A percentile compares a stretch with the other conserved stretches of the same genome.
phyloP scores from a whole-genome alignment of 2,888 invertebrate species.

The Andrena camellia region DNA sequence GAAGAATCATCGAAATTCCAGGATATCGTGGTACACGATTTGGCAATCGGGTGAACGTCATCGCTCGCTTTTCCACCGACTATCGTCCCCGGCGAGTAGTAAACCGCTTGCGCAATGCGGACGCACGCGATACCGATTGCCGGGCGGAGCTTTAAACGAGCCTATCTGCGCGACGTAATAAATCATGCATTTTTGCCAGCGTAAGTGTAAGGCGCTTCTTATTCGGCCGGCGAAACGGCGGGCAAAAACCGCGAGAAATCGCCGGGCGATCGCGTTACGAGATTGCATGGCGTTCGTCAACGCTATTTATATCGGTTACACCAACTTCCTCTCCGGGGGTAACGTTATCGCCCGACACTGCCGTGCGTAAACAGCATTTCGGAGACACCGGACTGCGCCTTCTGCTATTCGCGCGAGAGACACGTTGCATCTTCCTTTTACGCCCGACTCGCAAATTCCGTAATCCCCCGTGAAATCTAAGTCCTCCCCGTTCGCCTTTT shows the following conservation, averaged over 20 bases:
- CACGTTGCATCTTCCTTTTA: constrained; percentile 25
- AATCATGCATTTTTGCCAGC: constrained; percentile 1
- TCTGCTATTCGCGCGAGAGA: neutral
- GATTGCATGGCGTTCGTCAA: constrained; percentile 63
- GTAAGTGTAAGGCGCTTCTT: constrained; percentile 23
- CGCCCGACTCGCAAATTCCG: constrained; percentile 31
- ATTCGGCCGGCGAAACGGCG: constrained; percentile 23
- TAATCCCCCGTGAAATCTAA: constrained; percentile 4
- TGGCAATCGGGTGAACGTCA: constrained; percentile 20
- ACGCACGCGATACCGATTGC: neutral
- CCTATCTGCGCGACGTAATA: constrained; percentile 13
- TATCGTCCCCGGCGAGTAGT: constrained; percentile 8
- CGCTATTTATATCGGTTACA: constrained; percentile 71
- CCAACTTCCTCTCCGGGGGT: constrained; percentile 63
- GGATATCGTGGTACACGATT: neutral
- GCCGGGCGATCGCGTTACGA: constrained; percentile 59
- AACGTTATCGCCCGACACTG: constrained; percentile 54
- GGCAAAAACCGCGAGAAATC: constrained; percentile 52
- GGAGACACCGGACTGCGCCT: constrained; percentile 30
- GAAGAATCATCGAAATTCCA: constrained; percentile 8
- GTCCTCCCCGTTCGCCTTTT: neutral
- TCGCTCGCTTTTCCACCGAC: constrained; percentile 17
- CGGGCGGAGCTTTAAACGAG: neutral
- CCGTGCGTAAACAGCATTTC: constrained; percentile 56
- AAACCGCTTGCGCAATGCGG: constrained; percentile 26